These are phyloP conservation scores for Aradus depressus DNA, from an alignment of 2,888 invertebrate species.

Conservation along the genomic window DNA sequence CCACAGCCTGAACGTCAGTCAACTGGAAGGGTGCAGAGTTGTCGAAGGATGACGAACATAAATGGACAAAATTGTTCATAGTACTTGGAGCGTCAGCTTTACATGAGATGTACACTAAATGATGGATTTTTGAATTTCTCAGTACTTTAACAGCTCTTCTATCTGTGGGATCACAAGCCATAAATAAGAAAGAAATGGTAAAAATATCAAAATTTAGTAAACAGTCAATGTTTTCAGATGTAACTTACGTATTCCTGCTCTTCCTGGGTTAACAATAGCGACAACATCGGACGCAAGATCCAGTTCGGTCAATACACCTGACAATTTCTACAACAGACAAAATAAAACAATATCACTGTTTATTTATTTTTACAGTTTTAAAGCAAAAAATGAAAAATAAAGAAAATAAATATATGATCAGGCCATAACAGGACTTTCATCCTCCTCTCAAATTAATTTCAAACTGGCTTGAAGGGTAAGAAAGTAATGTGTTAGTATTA, in stretches of 20 bases:
- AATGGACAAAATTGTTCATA: constrained; percentile 69
- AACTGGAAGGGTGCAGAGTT: constrained; percentile 72
- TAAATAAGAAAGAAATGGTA: neutral
- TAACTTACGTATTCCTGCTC: constrained; percentile 81
- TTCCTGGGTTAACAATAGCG: constrained; percentile 90
- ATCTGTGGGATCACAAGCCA: constrained; percentile 23
- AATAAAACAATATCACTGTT: constrained; percentile 33
- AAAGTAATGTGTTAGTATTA: too few species aligned
- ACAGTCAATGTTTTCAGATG: neutral
- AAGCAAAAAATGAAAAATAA: neutral
- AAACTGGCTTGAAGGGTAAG: too few species aligned
- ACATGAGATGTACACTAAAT: constrained; percentile 86
- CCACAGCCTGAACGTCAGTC: constrained; percentile 72
- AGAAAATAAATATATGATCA: constrained; percentile 20
- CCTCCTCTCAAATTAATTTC: too few species aligned
- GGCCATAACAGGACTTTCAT: constrained; percentile 27
- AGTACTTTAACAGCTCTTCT: constrained; percentile 44
- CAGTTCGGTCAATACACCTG: constrained; percentile 28
- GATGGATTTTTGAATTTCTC: constrained; percentile 60
- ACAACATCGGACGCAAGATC: constrained; percentile 46
- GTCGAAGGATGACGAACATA: constrained; percentile 70
- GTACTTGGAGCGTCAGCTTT: constrained; percentile 65
- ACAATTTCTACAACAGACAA: constrained; percentile 33
- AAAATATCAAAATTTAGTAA: neutral
- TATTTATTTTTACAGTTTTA: neutral